Conservation (phyloP, 2,797 vertebrate genomes). For the Gallinago stenura region DNA sequence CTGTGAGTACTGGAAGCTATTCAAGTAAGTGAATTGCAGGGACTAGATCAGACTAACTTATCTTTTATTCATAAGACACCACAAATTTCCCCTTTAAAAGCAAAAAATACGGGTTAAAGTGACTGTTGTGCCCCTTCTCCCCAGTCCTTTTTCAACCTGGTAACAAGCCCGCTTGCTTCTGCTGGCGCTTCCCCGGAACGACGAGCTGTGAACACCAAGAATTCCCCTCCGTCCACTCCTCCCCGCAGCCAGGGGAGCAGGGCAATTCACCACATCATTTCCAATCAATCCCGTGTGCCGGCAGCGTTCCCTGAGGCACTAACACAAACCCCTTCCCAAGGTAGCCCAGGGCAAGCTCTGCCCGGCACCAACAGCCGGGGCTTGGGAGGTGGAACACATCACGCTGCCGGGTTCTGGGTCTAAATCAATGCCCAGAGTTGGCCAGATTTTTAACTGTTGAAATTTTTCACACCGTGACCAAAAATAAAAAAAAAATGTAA, state of each 20-base stretch:
- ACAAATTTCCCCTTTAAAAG: background rate
- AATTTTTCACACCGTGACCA: background rate
- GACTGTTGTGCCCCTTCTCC: background rate
- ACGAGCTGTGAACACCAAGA: background rate
- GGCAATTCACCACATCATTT: background rate
- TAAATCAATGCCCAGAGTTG: background rate
- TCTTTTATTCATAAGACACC: background rate
- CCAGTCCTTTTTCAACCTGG: background rate
- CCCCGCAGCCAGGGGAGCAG: rapidly evolving
- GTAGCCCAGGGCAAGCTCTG: background rate
- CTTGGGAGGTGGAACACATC: background rate
- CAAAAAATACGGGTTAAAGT: background rate
- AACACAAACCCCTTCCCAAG: background rate
- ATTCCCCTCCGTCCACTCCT: rapidly evolving
- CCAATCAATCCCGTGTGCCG: too few species aligned
- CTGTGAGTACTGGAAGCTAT: background rate
- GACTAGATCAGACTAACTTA: background rate
- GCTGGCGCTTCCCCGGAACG: background rate
- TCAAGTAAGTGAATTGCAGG: background rate
- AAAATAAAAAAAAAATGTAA: background rate
- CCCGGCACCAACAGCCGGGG: rapidly evolving
- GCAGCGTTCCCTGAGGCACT: too few species aligned
- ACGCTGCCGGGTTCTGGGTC: rapidly evolving
- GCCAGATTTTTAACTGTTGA: background rate
- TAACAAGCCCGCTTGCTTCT: background rate